phyloP scores from a whole-genome alignment of 2,113 vertebrate genomes.

The Gymnorhina tibicen region DNA sequence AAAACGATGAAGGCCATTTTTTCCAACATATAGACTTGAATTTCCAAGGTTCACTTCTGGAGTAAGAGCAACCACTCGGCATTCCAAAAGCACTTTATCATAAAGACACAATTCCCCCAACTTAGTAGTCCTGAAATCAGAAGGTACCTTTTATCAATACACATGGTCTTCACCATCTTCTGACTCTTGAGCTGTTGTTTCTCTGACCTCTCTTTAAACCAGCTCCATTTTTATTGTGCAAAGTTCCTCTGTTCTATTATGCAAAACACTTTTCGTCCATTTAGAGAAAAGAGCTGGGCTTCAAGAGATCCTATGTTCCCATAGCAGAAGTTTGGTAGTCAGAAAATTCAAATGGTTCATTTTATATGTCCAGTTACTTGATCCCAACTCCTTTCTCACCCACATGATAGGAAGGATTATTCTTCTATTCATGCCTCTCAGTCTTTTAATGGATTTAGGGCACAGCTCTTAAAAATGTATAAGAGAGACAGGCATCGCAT shows the following conservation, averaged over 20 bases:
- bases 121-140: neutral
- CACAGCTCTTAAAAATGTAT: conserved; percentile 68
- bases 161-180: neutral
- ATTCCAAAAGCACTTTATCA: neutral
- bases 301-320: neutral
- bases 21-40: neutral
- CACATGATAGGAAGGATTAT: conserved; percentile 4
- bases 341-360: neutral
- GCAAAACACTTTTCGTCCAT: neutral
- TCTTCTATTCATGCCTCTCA: conserved; percentile 21
- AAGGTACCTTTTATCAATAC: neutral
- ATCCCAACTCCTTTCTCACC: neutral
- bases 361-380: conserved; percentile 14
- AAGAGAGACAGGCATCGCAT: conserved; percentile 47
- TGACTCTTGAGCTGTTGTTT: neutral
- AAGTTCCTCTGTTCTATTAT: neutral
- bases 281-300: neutral
- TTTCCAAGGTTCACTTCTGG: neutral
- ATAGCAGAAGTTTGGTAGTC: neutral
- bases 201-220: neutral
- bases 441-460: conserved; percentile 60
- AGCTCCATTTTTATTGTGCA: neutral
- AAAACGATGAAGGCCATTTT: neutral
- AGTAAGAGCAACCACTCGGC: neutral
- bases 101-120: neutral